Percentiles rank a stretch among this genome's conserved stretches.
Conservation (phyloP, 2,113 vertebrate genomes). For the Ophiodon elongatus region DNA sequence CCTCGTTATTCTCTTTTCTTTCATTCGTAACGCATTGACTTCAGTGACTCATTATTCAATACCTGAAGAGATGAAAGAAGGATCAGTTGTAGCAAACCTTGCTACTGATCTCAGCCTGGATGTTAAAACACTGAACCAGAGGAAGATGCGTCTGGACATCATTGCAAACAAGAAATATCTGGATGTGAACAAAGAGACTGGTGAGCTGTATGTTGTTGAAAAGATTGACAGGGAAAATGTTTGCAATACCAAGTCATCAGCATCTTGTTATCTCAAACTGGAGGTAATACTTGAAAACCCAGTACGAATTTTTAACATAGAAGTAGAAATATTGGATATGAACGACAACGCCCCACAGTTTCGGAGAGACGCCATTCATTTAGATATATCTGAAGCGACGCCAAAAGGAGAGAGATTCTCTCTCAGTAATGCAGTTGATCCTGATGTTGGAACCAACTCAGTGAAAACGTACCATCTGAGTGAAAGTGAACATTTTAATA, state of each 20-base stretch:
- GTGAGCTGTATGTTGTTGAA: conserved; percentile 81
- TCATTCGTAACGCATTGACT: neutral
- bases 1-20: neutral
- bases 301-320: conserved; percentile 81
- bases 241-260: conserved; percentile 44
- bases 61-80: conserved; percentile 82
- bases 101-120: conserved; percentile 83
- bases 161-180: conserved; percentile 78
- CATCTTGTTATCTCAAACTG: conserved; percentile 75
- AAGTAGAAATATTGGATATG: conserved; percentile 73
- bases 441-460: conserved; percentile 71
- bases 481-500: conserved; percentile 73
- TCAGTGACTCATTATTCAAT: conserved; percentile 81
- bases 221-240: conserved; percentile 84
- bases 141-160: conserved; percentile 73
- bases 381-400: conserved; percentile 75
- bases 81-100: conserved; percentile 84
- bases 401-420: conserved; percentile 73
- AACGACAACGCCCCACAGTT: too few relatives aligned
- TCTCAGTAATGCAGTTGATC: conserved; percentile 77
- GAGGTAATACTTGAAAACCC: conserved; percentile 83
- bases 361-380: conserved; percentile 78
- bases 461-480: conserved; percentile 73
- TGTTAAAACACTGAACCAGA: conserved; percentile 64
- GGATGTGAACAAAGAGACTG: conserved; percentile 86